Evolutionary conservation across 2,888 invertebrate species (phyloP), one percentile per base, ranked within the genome.

Genomic region (Eucera pruinosa): DNA sequence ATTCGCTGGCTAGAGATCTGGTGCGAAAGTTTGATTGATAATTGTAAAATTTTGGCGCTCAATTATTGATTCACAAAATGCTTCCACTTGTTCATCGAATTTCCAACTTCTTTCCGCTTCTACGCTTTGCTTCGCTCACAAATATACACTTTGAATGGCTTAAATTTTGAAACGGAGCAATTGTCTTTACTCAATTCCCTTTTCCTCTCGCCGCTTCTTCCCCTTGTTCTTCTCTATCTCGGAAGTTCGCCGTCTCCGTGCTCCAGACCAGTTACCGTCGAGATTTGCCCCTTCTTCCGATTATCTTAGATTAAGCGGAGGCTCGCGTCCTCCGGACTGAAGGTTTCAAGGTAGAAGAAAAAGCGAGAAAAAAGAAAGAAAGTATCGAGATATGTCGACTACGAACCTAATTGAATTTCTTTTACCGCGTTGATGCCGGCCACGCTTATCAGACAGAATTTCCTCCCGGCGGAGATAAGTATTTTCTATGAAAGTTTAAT

Each of bases 231-330:
- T 57, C 54, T 78, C 45, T 23, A 57, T 39, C 13, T 48, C 62
- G 61, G 52, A 33, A 70, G 70, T 72, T 76, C 67, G 47, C 50
- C 64, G 60, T 61, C 62, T 54, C 36, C 45, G 30, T 60, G 52
- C 78, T 65, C 57, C 20, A 50, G 55, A 36, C 52, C 72, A 71
- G 73, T 71, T 75, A 76, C 60, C 68, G 33, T 50, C 52, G 33
- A 52, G 78, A 81, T 74, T 73, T 78, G 50, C 55, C 55, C 61
- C 58, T 52, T 39, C 47, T 41, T 52, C 58, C 71, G 67, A 82
- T 82, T 78, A 83, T 78, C 78, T 81, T 65, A 64, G 76, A 82
- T 85, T 80, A 81, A 78, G 58, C 61, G 58, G 30, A 64, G 55
- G 41, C 69, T 36, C 30, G 50, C 48, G 45, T 41, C n/a, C 27